These are phyloP conservation scores for Myotis findleyi DNA, from an alignment of 2,797 vertebrate genomes.

Conservation along the genomic window DNA sequence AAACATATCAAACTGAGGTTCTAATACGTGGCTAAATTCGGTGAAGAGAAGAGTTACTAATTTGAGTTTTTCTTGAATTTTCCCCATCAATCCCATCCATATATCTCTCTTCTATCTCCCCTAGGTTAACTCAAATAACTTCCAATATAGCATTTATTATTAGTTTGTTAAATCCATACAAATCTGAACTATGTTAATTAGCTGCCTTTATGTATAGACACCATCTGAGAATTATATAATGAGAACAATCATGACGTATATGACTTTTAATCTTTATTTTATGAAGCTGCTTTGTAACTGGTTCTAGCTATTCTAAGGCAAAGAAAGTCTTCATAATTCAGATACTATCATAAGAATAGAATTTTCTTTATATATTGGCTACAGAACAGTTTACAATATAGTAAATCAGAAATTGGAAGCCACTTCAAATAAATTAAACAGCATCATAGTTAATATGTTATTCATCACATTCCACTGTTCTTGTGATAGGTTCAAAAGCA, in stretches of 20 bases:
- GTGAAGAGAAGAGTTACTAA: conserved; percentile 33
- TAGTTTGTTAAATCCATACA: not conserved
- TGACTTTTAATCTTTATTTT: conserved; percentile 61
- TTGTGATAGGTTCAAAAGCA: conserved; percentile 48
- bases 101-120: not conserved
- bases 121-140: conserved; percentile 46
- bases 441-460: conserved; percentile 39
- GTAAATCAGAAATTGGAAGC: conserved; percentile 59
- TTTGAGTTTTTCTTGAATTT: conserved; percentile 56
- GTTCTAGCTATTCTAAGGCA: conserved; percentile 36
- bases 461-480: conserved; percentile 58
- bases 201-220: conserved; percentile 35
- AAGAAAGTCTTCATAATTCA: conserved; percentile 45
- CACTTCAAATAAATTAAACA: conserved; percentile 64
- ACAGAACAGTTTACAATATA: conserved; percentile 50
- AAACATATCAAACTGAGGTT: conserved; percentile 23
- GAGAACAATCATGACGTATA: conserved; percentile 23
- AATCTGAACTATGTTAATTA: conserved; percentile 64
- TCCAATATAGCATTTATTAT: conserved; percentile 53
- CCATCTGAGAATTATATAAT: conserved; percentile 18
- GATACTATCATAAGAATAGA: conserved; percentile 22
- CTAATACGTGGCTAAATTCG: not conserved
- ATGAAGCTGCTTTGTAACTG: conserved; percentile 32
- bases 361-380: conserved; percentile 44
- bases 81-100: not conserved